Evolutionary conservation across 2,797 vertebrate species (phyloP), one percentile per base, ranked within the genome.

Genomic region (Natrix natrix): DNA sequence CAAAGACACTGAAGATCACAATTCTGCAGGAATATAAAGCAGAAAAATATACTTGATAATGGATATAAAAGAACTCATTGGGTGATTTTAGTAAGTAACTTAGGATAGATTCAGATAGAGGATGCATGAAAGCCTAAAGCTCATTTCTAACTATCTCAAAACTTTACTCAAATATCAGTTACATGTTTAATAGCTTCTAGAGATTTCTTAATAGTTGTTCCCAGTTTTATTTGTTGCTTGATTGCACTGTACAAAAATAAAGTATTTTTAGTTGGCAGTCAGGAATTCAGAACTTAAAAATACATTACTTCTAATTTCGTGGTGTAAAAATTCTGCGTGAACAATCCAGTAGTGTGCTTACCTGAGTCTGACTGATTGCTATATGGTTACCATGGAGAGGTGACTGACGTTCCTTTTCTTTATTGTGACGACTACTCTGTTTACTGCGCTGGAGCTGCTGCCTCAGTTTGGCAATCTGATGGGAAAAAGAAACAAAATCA

Each of bases 391-490:
- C 97, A 95, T 98, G 98, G 90, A 98, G 97, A 95, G 98, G 98
- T 0, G 98, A 98, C 96, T 98, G 98, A 87, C 98, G 97, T 92
- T 99, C 99, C 86, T 98, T 98, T 94, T 99, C 99, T 97, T 98
- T 99, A 96, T 95, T 97, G 96, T 98, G 98, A 61, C 99, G 98
- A 95, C 97, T 98, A 83, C 98, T 98, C 96, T 99, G 98, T 94
- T 99, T 99, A 95, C 98, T 98, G 94, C 98, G 98, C 93, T 99
- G 99, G 56, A 99, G 98, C 95, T 99, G 99, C 97, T 99, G 98
- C 83, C 99, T 98, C 95, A 99, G 98, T 96, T 99, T 99, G 96
- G 98, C 98, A 94, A 99, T 99, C 99, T 99, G 98, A 98, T 98
- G 97, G 92, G 95, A 91, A 96, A 95, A 92, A 94, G 63, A 93